Conservation (phyloP, 2,888 invertebrate species). For the Omphaloscelis lunosa region DNA sequence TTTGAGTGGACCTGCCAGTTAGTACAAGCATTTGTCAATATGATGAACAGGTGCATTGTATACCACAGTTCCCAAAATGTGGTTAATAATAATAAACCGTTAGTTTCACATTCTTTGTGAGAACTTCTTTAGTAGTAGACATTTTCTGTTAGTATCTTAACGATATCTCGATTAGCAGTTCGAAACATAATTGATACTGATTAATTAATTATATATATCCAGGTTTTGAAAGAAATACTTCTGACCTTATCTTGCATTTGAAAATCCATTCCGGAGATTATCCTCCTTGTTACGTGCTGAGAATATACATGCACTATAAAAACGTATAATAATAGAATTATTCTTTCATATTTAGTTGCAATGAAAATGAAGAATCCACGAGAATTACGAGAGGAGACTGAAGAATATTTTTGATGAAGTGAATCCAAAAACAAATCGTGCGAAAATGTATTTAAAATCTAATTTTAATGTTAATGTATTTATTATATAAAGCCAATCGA, state of each 20-base stretch:
- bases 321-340: conserved; percentile 33
- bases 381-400: neutral
- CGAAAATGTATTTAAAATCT: neutral
- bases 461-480: neutral
- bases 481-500: neutral
- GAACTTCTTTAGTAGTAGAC: neutral
- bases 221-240: conserved; percentile 13
- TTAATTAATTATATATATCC: too few species aligned
- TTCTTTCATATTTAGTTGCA: conserved; percentile 36
- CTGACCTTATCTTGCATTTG: conserved; percentile 10
- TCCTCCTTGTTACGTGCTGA: conserved; percentile 45
- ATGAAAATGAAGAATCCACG: conserved; percentile 6
- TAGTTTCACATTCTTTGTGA: neutral
- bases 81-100: too few species aligned
- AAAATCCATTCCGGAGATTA: conserved; percentile 53
- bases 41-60: neutral
- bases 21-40: too few species aligned
- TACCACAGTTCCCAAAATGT: too few species aligned
- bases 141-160: too few species aligned
- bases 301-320: conserved; percentile 46
- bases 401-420: neutral
- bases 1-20: too few species aligned
- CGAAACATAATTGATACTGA: too few species aligned
- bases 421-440: neutral
- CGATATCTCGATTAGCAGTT: too few species aligned